phyloP scores from a whole-genome alignment of 2,113 vertebrate species.

The Lasiurus cinereus region DNA sequence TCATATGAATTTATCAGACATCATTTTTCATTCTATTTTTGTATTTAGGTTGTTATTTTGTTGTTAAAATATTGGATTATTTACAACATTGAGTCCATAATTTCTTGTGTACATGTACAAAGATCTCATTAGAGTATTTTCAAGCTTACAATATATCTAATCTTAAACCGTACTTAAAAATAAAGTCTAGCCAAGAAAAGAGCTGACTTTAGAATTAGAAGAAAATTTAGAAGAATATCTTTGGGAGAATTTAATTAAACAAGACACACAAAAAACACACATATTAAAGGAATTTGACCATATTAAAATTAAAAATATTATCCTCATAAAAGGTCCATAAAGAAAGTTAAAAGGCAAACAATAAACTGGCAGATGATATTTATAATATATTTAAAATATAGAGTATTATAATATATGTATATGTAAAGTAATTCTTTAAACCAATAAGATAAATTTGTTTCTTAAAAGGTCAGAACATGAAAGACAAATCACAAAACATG shows the following conservation, averaged over 20 bases:
- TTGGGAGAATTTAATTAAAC: not conserved
- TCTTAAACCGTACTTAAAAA: not conserved
- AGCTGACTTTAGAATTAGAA: not conserved
- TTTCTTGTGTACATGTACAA: not conserved
- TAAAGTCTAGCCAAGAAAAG: not conserved
- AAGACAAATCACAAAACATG: constrained; percentile 6
- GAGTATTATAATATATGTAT: not conserved
- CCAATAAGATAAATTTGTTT: not conserved
- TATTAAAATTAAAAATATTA: constrained; percentile 21
- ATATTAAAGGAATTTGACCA: not conserved
- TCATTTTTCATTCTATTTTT: not conserved
- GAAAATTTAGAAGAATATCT: constrained; percentile 6
- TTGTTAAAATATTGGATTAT: constrained; percentile 34
- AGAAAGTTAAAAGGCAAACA: not conserved
- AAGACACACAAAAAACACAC: not conserved
- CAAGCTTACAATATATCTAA: not conserved
- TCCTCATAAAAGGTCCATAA: not conserved
- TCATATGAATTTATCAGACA: not conserved
- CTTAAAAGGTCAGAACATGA: not conserved
- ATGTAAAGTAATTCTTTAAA: not conserved
- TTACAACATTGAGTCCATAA: not conserved
- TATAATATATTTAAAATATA: not conserved
- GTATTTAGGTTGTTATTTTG: constrained; percentile 37
- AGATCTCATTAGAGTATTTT: not conserved
- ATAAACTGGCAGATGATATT: not conserved